phyloP scores from a whole-genome alignment of 1,140 invertebrate species.

The Anastrepha ludens region DNA sequence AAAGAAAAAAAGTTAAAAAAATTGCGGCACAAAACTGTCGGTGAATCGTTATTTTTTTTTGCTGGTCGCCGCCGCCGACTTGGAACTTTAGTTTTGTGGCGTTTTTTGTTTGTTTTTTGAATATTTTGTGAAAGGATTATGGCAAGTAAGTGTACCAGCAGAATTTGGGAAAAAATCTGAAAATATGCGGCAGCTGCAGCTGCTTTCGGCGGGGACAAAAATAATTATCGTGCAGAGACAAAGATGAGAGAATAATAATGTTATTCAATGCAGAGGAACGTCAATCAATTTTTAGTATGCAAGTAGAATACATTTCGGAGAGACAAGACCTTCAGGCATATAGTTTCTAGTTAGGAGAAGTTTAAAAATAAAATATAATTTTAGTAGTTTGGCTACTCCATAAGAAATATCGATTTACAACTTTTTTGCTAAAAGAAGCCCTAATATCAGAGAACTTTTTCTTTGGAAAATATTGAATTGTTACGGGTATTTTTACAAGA shows the following conservation, averaged over 20 bases:
- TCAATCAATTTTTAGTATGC: neutral
- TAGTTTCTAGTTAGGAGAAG: neutral
- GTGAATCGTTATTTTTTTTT: neutral
- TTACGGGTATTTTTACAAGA: no score
- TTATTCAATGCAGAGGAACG: conserved; percentile 28
- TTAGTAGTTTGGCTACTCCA: neutral
- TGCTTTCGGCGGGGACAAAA: conserved; percentile 12
- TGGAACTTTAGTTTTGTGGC: neutral
- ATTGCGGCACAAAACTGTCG: neutral
- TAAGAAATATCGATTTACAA: neutral
- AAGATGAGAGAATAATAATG: conserved; percentile 33
- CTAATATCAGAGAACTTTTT: no score
- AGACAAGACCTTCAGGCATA: neutral
- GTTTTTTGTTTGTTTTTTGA: conserved; percentile 8
- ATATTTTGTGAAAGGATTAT: conserved; percentile 45
- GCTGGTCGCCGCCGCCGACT: neutral
- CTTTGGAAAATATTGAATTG: no score
- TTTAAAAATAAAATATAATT: no score
- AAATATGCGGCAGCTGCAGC: conserved; percentile 29
- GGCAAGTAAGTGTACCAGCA: conserved; percentile 18
- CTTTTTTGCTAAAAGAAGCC: neutral
- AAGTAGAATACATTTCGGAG: neutral
- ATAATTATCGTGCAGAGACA: conserved; percentile 27
- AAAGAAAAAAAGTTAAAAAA: no score
- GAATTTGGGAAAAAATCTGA: neutral